phyloP scores from a whole-genome alignment of 2,888 invertebrate species.

The Electrophaes corylata region DNA sequence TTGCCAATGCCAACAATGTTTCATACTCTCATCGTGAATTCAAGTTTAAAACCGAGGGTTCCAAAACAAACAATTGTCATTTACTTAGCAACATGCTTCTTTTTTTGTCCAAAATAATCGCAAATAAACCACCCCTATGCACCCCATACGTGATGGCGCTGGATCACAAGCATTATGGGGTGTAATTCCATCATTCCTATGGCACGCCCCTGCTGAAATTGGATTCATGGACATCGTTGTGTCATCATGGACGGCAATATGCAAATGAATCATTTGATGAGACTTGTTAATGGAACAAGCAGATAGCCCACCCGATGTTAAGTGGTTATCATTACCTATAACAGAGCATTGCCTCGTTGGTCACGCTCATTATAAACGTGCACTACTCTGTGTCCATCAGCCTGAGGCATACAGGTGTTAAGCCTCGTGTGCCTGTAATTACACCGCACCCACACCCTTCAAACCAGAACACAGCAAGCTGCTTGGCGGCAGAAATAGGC shows the following conservation, averaged over 20 bases:
- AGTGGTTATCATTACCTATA: no score
- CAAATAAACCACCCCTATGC: constrained; percentile 37
- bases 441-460: no score
- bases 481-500: no score
- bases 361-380: no score
- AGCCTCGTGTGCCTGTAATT: no score
- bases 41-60: neutral
- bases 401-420: no score
- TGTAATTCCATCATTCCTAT: constrained; percentile 60
- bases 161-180: constrained; percentile 50
- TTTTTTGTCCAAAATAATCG: constrained; percentile 18
- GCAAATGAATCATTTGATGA: constrained; percentile 30
- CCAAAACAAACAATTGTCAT: constrained; percentile 1
- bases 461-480: neutral
- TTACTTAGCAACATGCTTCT: constrained; percentile 1
- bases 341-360: no score
- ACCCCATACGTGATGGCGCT: constrained; percentile 27
- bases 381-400: no score
- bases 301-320: no score
- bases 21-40: neutral
- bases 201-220: constrained; percentile 57
- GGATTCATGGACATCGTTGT: constrained; percentile 63
- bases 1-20: no score
- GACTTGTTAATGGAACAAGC: no score
- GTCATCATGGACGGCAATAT: constrained; percentile 54